Evolutionary conservation across 2,113 vertebrate species (phyloP).

Genomic region (Anthoscopus minutus): DNA sequence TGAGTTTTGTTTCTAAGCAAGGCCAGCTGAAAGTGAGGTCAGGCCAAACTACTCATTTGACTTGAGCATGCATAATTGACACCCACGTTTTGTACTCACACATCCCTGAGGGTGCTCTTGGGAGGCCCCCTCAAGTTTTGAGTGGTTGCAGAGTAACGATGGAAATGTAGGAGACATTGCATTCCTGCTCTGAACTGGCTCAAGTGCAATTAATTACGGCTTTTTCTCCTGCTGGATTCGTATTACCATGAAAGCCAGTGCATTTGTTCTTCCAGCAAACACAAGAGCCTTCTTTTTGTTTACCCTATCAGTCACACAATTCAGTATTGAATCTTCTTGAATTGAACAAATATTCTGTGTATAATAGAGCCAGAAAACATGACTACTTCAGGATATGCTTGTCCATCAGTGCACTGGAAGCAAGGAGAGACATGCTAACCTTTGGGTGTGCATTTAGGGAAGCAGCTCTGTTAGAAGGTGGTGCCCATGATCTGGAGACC

Average conservation of each 20-base stretch:
- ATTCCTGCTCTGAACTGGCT: background rate
- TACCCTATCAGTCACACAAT: background rate
- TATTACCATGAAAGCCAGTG: background rate
- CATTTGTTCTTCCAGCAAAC: constrained; percentile 14
- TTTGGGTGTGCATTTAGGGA: background rate
- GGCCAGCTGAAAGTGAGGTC: background rate
- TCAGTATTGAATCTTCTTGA: background rate
- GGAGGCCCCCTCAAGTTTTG: background rate
- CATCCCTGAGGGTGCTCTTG: background rate
- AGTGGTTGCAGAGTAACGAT: background rate
- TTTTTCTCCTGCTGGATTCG: background rate
- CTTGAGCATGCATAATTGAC: background rate
- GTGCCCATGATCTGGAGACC: background rate
- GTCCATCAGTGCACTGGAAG: background rate
- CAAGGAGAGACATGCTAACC: background rate
- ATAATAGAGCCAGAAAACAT: background rate
- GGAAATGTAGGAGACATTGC: background rate
- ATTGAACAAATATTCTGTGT: background rate
- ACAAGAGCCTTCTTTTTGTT: background rate
- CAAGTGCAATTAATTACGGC: background rate
- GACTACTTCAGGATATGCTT: background rate
- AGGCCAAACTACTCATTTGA: background rate
- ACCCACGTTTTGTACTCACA: background rate
- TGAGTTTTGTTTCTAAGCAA: background rate
- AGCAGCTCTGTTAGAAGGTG: constrained; percentile 1